Evolutionary conservation across 23 tunicate genomes (phyloP), one percentile per base, ranked within the genome.

Genomic region (Trididemnum nubilum): DNA sequence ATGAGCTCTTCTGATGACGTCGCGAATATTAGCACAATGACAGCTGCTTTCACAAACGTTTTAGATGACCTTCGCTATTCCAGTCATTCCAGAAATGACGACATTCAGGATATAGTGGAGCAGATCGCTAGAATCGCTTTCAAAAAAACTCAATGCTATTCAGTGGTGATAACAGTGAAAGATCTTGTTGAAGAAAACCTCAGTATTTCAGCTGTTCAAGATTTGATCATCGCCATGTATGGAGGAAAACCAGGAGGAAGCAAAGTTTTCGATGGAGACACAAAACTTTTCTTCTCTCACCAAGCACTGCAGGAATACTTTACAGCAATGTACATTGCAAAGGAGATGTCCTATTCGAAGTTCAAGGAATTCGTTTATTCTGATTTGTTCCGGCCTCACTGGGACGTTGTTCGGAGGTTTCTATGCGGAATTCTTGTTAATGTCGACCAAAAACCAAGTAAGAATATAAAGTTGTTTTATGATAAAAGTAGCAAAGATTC

Each of bases 11-110:
- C 67, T 7, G 40, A 31, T 12, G 37, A 77, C 5, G 22, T 77
- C 28, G 37, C 37, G 2, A 27, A 54, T 12, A 31, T 77, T 2
- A 28, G 67, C 9, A 73, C 79, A n/a, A 73, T 73, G 79, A 38
- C 59, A 3, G 19, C 29, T 3, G 24, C 15, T 23, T 73, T 73
- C 33, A 4, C 33, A 24, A 24, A 24, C 59, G 58, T 73, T n/a
- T 25, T 37, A 5, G 4, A 18, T 2, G 38, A 73, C 2, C 31
- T 73, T 21, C 25, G 59, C 12, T 27, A 7, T 33, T 73, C 59
- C n/a, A 39, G 24, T 12, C 7, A 67, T n/a, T 3, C 4, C 27
- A 29, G 59, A 2, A 4, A 37, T 39, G 32, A n/a, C 33, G 59
- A 39, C 33, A 25, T 37, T 4, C 2, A 37, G 12, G 24, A 5